phyloP scores from a whole-genome alignment of 2,797 vertebrate species.

The Taenioides sp. region DNA sequence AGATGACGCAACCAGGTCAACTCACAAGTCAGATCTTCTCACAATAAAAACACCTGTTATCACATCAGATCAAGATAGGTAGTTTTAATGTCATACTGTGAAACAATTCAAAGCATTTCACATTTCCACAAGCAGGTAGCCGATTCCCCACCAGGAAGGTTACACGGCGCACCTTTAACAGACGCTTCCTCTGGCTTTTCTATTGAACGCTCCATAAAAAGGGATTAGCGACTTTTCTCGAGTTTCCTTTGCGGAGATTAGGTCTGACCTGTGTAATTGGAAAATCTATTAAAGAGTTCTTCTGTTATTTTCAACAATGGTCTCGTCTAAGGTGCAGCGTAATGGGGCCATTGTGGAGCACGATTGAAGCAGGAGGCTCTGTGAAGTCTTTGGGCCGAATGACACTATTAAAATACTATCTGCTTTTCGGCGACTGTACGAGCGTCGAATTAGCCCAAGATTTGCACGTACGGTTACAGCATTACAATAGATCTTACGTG shows the following conservation, averaged over 20 bases:
- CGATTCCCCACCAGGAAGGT: constrained; percentile 1
- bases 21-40: too few species aligned
- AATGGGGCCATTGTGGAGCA: constrained; percentile 19
- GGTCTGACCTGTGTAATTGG: constrained; percentile 18
- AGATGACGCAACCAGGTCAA: too few species aligned
- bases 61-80: background rate
- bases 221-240: constrained; percentile 29
- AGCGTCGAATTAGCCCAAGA: background rate
- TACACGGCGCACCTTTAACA: background rate
- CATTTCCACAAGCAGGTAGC: background rate
- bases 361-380: constrained; percentile 17
- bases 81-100: background rate
- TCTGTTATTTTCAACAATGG: constrained; percentile 15
- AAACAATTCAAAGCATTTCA: background rate
- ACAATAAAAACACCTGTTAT: too few species aligned
- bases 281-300: constrained; percentile 20
- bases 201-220: constrained; percentile 3
- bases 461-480: background rate
- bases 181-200: background rate
- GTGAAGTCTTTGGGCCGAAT: background rate
- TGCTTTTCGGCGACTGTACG: too few species aligned
- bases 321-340: constrained; percentile 13
- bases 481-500: background rate
- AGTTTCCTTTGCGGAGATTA: constrained; percentile 19
- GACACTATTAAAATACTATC: constrained; percentile 18